A percentile compares a stretch with the other conserved stretches of the same genome.
Conservation (phyloP, 2,113 vertebrate species). For the Prochilodus magdalenae region DNA sequence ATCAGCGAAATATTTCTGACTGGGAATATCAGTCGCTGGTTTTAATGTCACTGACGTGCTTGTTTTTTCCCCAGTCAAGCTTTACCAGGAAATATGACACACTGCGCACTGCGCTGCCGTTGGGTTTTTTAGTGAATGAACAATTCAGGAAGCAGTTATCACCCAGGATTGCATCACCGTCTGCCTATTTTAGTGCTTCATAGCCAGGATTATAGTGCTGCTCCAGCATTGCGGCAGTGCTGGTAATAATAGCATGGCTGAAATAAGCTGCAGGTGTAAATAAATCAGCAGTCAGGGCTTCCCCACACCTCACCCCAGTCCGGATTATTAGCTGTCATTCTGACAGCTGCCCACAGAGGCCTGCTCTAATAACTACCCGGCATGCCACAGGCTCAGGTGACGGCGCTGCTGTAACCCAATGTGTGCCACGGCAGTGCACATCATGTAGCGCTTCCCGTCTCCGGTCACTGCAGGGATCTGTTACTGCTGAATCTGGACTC, state of each 20-base stretch:
- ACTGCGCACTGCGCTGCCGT: not conserved
- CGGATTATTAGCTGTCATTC: constrained; percentile 57
- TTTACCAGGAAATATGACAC: too few species aligned
- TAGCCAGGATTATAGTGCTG: not conserved
- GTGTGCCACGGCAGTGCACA: constrained; percentile 3
- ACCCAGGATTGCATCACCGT: constrained; percentile 6
- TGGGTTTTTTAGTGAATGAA: constrained; percentile 2
- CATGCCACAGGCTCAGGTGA: constrained; percentile 36
- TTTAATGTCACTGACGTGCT: too few species aligned
- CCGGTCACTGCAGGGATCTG: constrained; percentile 27
- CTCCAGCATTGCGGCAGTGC: not conserved
- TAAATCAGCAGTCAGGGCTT: constrained; percentile 52
- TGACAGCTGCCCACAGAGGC: constrained; percentile 39
- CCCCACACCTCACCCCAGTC: constrained; percentile 22
- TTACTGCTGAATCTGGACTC: constrained; percentile 41
- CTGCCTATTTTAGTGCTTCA: constrained; percentile 7
- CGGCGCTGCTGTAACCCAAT: constrained; percentile 20
- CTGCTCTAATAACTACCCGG: constrained; percentile 56
- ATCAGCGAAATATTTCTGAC: not conserved
- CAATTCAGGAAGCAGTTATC: not conserved
- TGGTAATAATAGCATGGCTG: constrained; percentile 37
- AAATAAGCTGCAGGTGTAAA: constrained; percentile 54
- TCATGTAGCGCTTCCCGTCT: constrained; percentile 19
- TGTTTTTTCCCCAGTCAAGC: too few species aligned
- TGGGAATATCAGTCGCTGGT: not conserved